Conservation (phyloP, 2,888 invertebrate species). For the Drosophila acutilabella region DNA sequence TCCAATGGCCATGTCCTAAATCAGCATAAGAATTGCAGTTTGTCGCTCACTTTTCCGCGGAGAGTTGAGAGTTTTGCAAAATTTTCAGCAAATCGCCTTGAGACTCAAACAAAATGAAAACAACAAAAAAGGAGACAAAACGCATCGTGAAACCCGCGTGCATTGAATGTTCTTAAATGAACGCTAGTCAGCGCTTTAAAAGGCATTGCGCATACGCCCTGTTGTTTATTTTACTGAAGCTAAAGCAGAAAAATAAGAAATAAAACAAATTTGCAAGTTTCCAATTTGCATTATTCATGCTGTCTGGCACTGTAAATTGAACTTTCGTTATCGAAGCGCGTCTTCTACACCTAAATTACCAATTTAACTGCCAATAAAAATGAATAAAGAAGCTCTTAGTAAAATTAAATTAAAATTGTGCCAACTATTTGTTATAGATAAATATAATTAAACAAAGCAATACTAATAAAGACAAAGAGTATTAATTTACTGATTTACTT, state of each 20-base stretch:
- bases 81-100: slow-evolving; percentile 46
- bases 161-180: slow-evolving; percentile 29
- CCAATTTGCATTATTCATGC: slow-evolving; percentile 56
- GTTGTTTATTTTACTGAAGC: slow-evolving; percentile 26
- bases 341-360: slow-evolving; percentile 16
- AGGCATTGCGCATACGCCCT: slow-evolving; percentile 55
- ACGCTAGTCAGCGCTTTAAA: slow-evolving; percentile 34
- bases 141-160: slow-evolving; percentile 14
- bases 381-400: not conserved
- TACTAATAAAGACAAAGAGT: no score
- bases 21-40: slow-evolving; percentile 57
- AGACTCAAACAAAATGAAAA: slow-evolving; percentile 26
- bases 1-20: slow-evolving; percentile 36
- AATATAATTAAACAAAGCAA: not conserved
- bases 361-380: slow-evolving; percentile 12
- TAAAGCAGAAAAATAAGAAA: slow-evolving; percentile 1
- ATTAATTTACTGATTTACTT: no score
- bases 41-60: slow-evolving; percentile 30
- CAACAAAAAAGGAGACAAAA: not conserved
- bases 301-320: slow-evolving; percentile 28
- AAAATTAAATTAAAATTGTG: slow-evolving; percentile 1
- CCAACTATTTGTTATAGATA: not conserved
- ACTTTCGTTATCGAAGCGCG: slow-evolving; percentile 27
- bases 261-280: slow-evolving; percentile 57
- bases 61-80: slow-evolving; percentile 49